Conservation (phyloP, 2,888 invertebrate species). For the Leptopilina drosophilae region DNA sequence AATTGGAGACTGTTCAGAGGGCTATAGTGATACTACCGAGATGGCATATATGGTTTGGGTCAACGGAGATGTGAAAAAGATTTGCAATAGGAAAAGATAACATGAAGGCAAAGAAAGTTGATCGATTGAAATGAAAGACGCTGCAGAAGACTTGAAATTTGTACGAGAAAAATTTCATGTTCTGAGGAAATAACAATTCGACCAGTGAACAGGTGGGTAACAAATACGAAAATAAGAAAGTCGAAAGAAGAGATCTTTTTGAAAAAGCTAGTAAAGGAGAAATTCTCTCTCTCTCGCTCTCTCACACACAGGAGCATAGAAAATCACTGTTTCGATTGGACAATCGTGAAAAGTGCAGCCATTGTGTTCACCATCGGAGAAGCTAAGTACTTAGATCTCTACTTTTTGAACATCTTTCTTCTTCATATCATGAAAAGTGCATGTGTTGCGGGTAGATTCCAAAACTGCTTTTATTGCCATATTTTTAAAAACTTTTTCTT, state of each 20-base stretch:
- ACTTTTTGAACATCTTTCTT: slow-evolving; percentile 4
- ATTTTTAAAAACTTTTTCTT: no score
- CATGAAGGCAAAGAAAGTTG: background rate
- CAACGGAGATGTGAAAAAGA: background rate
- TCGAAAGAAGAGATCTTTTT: background rate
- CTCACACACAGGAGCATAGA: background rate
- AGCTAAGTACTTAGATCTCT: slow-evolving; percentile 2
- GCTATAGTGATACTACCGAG: no score
- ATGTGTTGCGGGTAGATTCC: background rate
- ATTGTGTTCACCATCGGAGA: background rate
- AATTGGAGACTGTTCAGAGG: no score
- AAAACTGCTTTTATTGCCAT: no score
- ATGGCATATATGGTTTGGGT: background rate
- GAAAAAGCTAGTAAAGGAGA: background rate
- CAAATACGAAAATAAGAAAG: slow-evolving; percentile 5
- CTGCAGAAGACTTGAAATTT: background rate
- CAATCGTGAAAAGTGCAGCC: slow-evolving; percentile 20
- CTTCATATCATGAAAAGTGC: background rate
- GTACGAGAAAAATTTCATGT: slow-evolving; percentile 15
- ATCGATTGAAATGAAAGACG: slow-evolving; percentile 1
- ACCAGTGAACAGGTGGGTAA: slow-evolving; percentile 28
- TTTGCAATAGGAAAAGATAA: background rate
- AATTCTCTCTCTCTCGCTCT: background rate
- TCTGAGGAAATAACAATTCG: slow-evolving; percentile 19
- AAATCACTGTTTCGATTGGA: slow-evolving; percentile 28